These are phyloP conservation scores for Trachelipus rathkii DNA, from an alignment of 1,140 invertebrate species.

Conservation along the genomic window DNA sequence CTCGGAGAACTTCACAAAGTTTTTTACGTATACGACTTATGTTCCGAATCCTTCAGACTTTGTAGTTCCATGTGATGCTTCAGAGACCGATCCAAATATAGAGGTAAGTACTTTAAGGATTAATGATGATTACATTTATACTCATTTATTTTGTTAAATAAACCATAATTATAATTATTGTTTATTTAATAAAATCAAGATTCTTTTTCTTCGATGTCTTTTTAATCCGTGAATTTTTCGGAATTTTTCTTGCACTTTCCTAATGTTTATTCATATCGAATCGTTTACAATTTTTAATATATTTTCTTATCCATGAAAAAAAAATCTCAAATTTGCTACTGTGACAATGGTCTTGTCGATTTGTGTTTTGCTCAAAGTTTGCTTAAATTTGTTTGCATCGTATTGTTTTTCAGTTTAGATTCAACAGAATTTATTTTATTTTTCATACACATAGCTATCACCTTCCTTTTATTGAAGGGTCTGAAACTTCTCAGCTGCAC, in stretches of 20 bases:
- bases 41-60: conserved; percentile 47
- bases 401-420: background rate
- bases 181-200: background rate
- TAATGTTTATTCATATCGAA: too few species aligned
- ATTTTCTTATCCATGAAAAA: too few species aligned
- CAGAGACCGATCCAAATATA: conserved; percentile 50
- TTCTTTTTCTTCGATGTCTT: background rate
- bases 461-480: background rate
- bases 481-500: conserved; percentile 19
- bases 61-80: conserved; percentile 55
- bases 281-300: too few species aligned
- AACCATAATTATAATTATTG: background rate
- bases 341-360: background rate
- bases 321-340: background rate
- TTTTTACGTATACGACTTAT: conserved; percentile 31
- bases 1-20: background rate
- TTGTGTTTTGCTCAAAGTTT: too few species aligned
- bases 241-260: background rate
- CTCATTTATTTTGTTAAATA: background rate
- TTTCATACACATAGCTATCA: background rate
- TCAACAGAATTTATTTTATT: background rate
- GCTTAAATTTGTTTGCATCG: background rate
- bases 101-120: conserved; percentile 23
- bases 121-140: background rate
- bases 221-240: background rate